phyloP scores from a whole-genome alignment of 2,797 vertebrate genomes.

The Benthosema pterotum region DNA sequence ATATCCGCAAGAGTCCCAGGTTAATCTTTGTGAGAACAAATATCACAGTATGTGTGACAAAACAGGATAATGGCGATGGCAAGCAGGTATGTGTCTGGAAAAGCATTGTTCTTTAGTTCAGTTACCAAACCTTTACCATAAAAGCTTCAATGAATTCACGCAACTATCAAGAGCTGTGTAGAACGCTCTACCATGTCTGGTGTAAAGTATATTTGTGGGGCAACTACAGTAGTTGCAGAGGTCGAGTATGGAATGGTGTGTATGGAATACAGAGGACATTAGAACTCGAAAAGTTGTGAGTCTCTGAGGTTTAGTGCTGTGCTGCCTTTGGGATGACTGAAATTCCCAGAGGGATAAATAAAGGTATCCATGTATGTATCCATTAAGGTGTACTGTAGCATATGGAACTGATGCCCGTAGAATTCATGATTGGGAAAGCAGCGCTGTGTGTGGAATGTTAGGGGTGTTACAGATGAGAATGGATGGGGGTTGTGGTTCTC shows the following conservation, averaged over 20 bases:
- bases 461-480: conserved; percentile 22
- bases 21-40: too few species aligned
- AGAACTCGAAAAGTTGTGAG: conserved; percentile 24
- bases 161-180: neutral
- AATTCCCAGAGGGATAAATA: too few species aligned
- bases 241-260: neutral
- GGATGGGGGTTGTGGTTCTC: conserved; percentile 12
- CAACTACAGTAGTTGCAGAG: conserved; percentile 8
- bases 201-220: neutral
- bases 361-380: neutral
- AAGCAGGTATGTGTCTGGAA: too few species aligned
- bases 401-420: conserved; percentile 22
- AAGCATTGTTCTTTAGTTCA: too few species aligned
- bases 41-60: too few species aligned
- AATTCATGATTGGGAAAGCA: conserved; percentile 13
- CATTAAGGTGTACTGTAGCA: conserved; percentile 43
- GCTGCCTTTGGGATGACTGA: too few species aligned
- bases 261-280: conserved; percentile 13
- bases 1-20: too few species aligned
- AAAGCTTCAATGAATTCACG: neutral
- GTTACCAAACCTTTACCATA: too few species aligned
- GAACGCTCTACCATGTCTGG: neutral
- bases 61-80: too few species aligned
- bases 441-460: neutral
- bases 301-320: conserved; percentile 2